Evolutionary conservation across 2,113 vertebrate genomes (phyloP), one percentile per base, ranked within the genome.

Genomic region (Chloropsis hardwickii): DNA sequence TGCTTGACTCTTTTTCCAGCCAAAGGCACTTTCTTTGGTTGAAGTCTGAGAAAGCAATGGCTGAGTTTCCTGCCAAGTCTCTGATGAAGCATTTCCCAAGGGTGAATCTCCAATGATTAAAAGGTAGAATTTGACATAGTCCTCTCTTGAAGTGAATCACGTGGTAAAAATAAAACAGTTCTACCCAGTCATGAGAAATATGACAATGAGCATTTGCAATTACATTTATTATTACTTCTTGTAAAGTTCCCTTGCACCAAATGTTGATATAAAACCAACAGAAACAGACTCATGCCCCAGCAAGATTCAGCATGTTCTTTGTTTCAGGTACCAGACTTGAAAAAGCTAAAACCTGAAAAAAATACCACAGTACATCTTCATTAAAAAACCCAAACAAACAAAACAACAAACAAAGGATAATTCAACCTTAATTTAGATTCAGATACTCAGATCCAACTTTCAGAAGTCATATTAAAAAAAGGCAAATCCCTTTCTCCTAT

Each of bases 21-120:
- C 51, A 91, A 66, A 90, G 61, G 27, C 17, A 83, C 20, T 53
- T 65, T 83, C 40, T 94, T 44, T 37, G 23, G 27, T 65, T 69
- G 28, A 86, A 89, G 92, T 94, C 77, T 92, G 53, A 91, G 51
- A 92, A 88, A 88, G 86, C 80, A 86, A 29, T 35, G 31, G 28
- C 44, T 56, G 45, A 77, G 19, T 24, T 81, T 81, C 80, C 91
- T 92, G 77, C 77, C 86, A 94, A 91, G 25, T 56, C 37, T 83
- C 35, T 74, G 33, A 86, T 29, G 25, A 91, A 88, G 51, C 39
- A 70, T 73, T 83, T 94, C 33, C 56, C 64, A 81, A 54, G 45
- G 25, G 51, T 91, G 47, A 94, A 57, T 70, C 62, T 95, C 37
- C 72, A 95, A 42, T 4, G 29, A 78, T 51, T 69, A 4, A 14